phyloP scores from a whole-genome alignment of 2,888 invertebrate genomes.

The Argynnis bischoffii region DNA sequence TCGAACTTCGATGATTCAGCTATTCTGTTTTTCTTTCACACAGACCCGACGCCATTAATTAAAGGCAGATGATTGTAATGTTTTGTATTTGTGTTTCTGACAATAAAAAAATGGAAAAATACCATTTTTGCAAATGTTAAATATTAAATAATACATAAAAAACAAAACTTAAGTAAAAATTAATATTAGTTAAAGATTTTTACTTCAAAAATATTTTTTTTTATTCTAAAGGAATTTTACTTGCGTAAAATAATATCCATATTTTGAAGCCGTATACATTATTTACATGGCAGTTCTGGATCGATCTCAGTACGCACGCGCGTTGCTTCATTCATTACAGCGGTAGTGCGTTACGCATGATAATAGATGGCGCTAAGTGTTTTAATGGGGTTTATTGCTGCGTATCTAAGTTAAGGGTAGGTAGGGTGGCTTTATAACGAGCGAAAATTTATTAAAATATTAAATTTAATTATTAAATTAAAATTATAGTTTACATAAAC shows the following conservation, averaged over 20 bases:
- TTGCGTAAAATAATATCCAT: constrained; percentile 24
- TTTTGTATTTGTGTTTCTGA: neutral
- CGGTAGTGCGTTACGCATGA: constrained; percentile 46
- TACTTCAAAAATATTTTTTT: neutral
- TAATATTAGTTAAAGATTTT: neutral
- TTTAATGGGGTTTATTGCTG: constrained; percentile 9
- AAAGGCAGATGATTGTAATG: too few species aligned
- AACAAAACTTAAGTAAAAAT: neutral
- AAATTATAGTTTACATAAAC: too few species aligned
- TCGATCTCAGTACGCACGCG: constrained; percentile 76
- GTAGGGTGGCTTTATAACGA: neutral
- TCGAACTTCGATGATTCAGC: constrained; percentile 10
- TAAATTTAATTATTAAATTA: neutral
- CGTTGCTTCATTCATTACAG: constrained; percentile 63
- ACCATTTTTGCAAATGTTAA: neutral
- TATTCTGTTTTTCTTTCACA: neutral
- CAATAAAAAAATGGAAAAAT: neutral
- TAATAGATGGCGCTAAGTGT: constrained; percentile 61
- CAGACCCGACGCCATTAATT: neutral
- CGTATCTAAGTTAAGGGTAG: too few species aligned
- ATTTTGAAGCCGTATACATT: constrained; percentile 64
- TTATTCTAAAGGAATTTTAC: neutral
- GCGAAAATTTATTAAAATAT: neutral
- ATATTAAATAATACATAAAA: neutral
- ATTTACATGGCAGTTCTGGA: constrained; percentile 68